A percentile compares a stretch with the other conserved stretches of the same genome.
phyloP scores from a whole-genome alignment of 2,888 invertebrate species.

The Netelia inedita region DNA sequence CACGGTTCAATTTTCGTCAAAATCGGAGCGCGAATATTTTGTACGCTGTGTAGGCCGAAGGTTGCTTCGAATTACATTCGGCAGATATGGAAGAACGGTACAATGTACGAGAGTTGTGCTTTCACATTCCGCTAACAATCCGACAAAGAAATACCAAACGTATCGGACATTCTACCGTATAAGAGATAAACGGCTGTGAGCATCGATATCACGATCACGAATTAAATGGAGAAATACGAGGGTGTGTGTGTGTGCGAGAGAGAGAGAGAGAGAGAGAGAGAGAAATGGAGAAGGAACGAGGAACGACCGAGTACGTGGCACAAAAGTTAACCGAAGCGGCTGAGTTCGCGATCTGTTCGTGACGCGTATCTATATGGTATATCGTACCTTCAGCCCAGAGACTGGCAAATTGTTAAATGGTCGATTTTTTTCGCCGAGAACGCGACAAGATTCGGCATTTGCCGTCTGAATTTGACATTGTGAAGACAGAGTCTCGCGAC shows the following conservation, averaged over 20 bases:
- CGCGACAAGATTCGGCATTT: not conserved
- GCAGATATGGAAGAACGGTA: too few relatives aligned
- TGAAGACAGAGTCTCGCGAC: slow-evolving; percentile 11
- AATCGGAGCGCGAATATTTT: not conserved
- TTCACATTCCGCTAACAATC: not conserved
- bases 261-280: not conserved
- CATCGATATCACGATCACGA: slow-evolving; percentile 31
- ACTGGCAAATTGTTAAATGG: slow-evolving; percentile 26
- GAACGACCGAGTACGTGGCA: not conserved
- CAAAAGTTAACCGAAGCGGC: slow-evolving; percentile 60
- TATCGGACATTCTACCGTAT: not conserved
- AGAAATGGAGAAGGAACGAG: not conserved
- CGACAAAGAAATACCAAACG: not conserved
- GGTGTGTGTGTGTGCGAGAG: not conserved
- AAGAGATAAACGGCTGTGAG: not conserved
- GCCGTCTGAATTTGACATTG: slow-evolving; percentile 24
- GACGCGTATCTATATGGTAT: slow-evolving; percentile 58
- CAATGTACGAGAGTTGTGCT: not conserved
- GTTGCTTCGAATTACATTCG: too few relatives aligned
- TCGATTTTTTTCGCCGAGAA: slow-evolving; percentile 11
- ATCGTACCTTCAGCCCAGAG: slow-evolving; percentile 27
- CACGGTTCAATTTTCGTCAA: not conserved
- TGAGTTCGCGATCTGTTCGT: slow-evolving; percentile 54
- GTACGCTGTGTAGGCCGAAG: not conserved
- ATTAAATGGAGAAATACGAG: slow-evolving; percentile 13